Percentiles rank a stretch among this genome's conserved stretches.
Evolutionary conservation across 92 coral and sea anemone genomes (phyloP).

Genomic region (Phymanthus crucifer): DNA sequence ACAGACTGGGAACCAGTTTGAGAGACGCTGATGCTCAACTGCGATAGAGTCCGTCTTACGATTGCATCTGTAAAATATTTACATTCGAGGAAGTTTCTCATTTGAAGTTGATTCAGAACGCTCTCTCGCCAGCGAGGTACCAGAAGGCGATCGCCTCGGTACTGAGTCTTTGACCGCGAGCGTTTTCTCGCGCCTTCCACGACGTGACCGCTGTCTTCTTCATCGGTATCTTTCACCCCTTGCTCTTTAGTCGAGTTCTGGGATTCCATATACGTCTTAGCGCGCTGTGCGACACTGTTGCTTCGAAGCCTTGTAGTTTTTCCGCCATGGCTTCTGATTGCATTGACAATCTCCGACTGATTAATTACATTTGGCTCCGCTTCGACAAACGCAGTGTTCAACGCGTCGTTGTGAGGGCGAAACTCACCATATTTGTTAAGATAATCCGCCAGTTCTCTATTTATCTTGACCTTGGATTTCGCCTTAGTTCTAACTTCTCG

Average conservation of each 20-base stretch:
- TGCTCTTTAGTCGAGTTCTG: slow-evolving; percentile 36
- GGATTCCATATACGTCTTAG: slow-evolving; percentile 53
- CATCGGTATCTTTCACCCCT: slow-evolving; percentile 51
- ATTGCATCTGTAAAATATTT: slow-evolving; percentile 83
- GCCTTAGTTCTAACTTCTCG: slow-evolving; percentile 46
- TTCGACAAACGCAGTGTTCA: slow-evolving; percentile 41
- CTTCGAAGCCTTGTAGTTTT: slow-evolving; percentile 26
- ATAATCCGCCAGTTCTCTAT: slow-evolving; percentile 72
- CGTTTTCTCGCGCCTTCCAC: slow-evolving; percentile 18
- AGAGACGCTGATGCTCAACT: slow-evolving; percentile 48
- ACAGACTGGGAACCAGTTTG: slow-evolving; percentile 30
- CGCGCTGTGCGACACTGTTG: slow-evolving; percentile 73
- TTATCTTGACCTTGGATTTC: slow-evolving; percentile 53
- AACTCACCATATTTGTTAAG: slow-evolving; percentile 67
- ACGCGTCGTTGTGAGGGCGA: slow-evolving; percentile 42
- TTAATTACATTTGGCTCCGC: slow-evolving; percentile 48
- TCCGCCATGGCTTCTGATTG: slow-evolving; percentile 66
- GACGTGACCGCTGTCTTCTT: slow-evolving; percentile 39
- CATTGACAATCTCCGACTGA: slow-evolving; percentile 57
- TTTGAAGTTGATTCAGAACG: slow-evolving; percentile 63
- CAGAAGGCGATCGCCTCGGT: slow-evolving; percentile 23
- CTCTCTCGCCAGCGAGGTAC: slow-evolving; percentile 75
- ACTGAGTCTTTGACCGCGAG: slow-evolving; percentile 13
- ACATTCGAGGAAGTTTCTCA: slow-evolving; percentile 84
- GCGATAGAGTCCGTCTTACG: slow-evolving; percentile 63